Evolutionary conservation across 2,888 invertebrate species (phyloP).

Genomic region (Phorcus lineatus): DNA sequence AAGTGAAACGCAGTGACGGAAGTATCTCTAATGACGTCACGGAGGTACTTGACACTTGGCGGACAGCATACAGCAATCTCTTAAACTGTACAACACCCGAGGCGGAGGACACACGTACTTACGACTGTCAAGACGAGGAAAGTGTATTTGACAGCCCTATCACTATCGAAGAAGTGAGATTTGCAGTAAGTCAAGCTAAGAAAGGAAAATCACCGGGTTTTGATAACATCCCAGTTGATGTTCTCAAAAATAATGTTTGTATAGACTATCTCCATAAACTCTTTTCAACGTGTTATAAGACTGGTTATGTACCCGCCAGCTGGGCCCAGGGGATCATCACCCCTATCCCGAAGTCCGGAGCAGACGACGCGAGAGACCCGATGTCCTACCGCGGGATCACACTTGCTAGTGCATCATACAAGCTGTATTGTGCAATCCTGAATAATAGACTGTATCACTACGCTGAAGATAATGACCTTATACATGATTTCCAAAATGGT

Average conservation of each 20-base stretch:
- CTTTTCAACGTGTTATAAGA: background rate
- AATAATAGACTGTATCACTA: background rate
- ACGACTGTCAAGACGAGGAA: too few relatives aligned
- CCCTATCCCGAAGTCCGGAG: background rate
- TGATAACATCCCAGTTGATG: background rate
- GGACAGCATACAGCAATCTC: background rate
- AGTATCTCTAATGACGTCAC: background rate
- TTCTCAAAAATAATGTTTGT: background rate
- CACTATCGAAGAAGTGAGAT: too few relatives aligned
- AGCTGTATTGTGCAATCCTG: background rate
- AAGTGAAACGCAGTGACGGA: background rate
- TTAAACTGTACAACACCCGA: background rate
- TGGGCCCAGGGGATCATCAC: background rate
- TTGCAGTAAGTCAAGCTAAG: too few relatives aligned
- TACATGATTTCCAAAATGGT: background rate
- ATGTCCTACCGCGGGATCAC: background rate
- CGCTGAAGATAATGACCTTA: background rate
- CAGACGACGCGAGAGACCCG: background rate
- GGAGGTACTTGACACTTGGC: background rate
- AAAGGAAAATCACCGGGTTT: too few relatives aligned
- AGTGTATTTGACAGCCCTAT: too few relatives aligned
- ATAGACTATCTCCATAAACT: background rate
- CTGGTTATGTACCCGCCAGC: background rate
- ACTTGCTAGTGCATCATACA: background rate
- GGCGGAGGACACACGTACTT: too few relatives aligned